Base-by-base conservation (phyloP, 2,888 invertebrate species). In the Eilema sororculum region DNA sequence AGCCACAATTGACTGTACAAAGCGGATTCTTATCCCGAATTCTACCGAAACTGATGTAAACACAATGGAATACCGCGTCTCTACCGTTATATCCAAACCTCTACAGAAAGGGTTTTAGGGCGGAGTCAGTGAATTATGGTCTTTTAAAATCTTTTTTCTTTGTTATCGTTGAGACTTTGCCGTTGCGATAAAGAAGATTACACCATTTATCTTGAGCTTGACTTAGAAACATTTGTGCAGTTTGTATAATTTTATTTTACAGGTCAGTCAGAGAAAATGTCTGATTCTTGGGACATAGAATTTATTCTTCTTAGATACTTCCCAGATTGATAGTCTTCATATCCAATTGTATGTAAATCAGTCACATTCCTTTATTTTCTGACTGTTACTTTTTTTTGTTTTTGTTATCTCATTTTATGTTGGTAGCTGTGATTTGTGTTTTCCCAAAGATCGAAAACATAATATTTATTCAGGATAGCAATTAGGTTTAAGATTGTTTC, bases 121-220 rank as follows among this genome's bases (percentile, higher is more conserved):
- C 72, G 83, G 83, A 79, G 77, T 76, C 83, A 78, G 88, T 93
- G 90, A 93, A 88, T 91, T 93, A 92, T 92, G 83, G 89, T 88
- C 91, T 88, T 92, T 93, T 91, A 92, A 93, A 93, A 92, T 92
- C 88, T 90, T 91, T 91, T 91, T 81, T 87, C 88, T 91, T 90
- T 92, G 90, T 92, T 91, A 91, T 89, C 91, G 87, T 86, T 87
- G 89, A 82, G 90, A 90, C 89, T 91, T 91, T 88, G 88, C 89
- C 84, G 78, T 87, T 83, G 84, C 89, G 92, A 91, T 93, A 92
- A 92, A 92, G 86, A 84, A 90, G 91, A 93, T 93, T 93, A 91
- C 89, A 78, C 88, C 89, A 92, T 93, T 90, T 91, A 91, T 93
- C 92, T 91, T 88, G 75, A 74, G 82, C 83, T 74, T 84, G 80